Base-by-base conservation (phyloP, 2,113 vertebrate species). In the Epinephelus cyanopodus region DNA sequence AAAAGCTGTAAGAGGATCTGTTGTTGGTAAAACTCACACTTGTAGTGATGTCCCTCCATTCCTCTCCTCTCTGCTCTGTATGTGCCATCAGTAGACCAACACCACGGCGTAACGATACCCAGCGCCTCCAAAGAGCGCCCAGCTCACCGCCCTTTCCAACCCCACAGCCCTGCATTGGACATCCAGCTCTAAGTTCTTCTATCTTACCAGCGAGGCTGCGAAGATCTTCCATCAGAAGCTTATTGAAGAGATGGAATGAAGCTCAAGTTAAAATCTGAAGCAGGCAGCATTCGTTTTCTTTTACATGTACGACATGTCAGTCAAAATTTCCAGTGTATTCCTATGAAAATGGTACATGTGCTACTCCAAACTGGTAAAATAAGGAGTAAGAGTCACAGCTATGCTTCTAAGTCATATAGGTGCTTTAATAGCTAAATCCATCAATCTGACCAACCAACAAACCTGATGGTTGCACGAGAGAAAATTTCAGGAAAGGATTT, bases 31-130 rank as follows among this genome's bases (percentile, higher is more conserved):
- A 63, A 91, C 96, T 97, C 87, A 99, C 98, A 84, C 95, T 96
- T 83, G 96, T 93, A 4, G 45, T 93, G 69, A 98, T 89, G 81
- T 96, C 94, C 62, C 95, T 97, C 97, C 97, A 99, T 39, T 97
- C 96, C 42, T 95, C 95, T 39, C 92, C 96, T 77, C 94, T 95
- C 5, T 96, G 95, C 21, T 96, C 94, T n/a, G 92, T 93, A 84
- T 90, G 96, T 3, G 93, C 89, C 89, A 95, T 93, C 89, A 97
- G 94, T 5, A 94, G 92, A 65, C 94, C 92, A 0, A 96, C 90
- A 0, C 88, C 67, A 7, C 94, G 92, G 1, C 96, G 93, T 74
- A 97, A 74, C 25, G 66, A 47, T 18, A 95, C 92, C 97, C 97
- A 97, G 2, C 91, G 93, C 74, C 95, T 95, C 96, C 97, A 97